Conservation (phyloP, 2,888 invertebrate genomes). For the Torymus aiolomorphi region DNA sequence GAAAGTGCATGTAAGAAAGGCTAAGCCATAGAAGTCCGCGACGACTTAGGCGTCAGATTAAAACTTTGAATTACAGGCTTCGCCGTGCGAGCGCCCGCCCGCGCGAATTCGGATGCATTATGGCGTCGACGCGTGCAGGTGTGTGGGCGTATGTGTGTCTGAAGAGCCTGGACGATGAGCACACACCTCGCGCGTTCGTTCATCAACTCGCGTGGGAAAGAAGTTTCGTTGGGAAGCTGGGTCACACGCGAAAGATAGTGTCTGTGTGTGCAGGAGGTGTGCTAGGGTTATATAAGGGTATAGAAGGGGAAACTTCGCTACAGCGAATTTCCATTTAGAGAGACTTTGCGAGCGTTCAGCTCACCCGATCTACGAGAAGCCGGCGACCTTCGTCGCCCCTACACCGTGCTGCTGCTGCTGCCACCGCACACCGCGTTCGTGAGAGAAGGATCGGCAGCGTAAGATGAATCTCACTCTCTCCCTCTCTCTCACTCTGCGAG, state of each 20-base stretch:
- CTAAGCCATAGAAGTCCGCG: constrained; percentile 23
- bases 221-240: constrained; percentile 3
- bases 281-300: no score
- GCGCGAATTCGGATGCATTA: constrained; percentile 27
- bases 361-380: background rate
- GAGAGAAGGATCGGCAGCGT: background rate
- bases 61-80: constrained; percentile 50
- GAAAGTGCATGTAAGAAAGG: constrained; percentile 44
- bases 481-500: background rate
- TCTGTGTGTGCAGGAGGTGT: no score
- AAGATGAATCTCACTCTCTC: constrained; percentile 26
- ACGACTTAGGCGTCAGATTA: constrained; percentile 41
- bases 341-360: constrained; percentile 62
- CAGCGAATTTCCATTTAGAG: constrained; percentile 70
- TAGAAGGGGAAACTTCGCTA: constrained; percentile 62
- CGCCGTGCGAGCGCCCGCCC: constrained; percentile 10
- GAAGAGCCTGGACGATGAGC: background rate
- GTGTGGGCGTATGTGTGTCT: no score
- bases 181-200: background rate
- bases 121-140: no score
- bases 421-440: background rate
- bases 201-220: constrained; percentile 13
- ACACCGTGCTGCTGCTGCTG: no score
- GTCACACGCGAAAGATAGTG: no score
- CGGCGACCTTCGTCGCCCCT: background rate